Conservation (phyloP, 64 coral and sea anemone species). For the Stichodactyla helianthus region DNA sequence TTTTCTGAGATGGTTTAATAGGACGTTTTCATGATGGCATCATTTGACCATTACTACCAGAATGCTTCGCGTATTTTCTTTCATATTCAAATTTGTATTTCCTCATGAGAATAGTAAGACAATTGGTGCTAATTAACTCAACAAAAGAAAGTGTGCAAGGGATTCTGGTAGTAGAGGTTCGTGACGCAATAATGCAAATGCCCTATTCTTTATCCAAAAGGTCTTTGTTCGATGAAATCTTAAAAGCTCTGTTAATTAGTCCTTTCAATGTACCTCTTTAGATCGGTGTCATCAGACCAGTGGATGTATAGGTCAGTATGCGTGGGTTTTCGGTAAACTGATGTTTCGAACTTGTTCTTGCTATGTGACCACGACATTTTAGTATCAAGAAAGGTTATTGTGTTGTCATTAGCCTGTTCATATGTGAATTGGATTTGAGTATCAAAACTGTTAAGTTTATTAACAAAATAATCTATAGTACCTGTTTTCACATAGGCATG, state of each 20-base stretch:
- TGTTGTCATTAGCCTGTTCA: neutral
- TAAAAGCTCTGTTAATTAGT: neutral
- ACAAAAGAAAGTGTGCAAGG: too few relatives aligned
- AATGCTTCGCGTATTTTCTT: too few relatives aligned
- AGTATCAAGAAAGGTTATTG: neutral
- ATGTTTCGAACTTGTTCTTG: neutral
- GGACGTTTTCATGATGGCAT: too few relatives aligned
- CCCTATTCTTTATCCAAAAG: neutral
- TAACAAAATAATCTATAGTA: neutral
- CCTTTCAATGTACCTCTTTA: neutral
- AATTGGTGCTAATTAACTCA: too few relatives aligned
- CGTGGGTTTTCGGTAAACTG: neutral
- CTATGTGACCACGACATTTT: neutral
- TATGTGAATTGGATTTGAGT: conserved; percentile 1
- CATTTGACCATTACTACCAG: too few relatives aligned
- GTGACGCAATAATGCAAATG: too few relatives aligned
- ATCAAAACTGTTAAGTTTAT: neutral
- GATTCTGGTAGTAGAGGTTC: too few relatives aligned
- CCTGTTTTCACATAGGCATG: neutral
- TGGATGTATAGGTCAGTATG: neutral
- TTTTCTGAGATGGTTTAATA: neutral
- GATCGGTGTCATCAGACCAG: neutral
- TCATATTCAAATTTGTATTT: too few relatives aligned
- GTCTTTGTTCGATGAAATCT: neutral
- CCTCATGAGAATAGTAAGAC: too few relatives aligned